Evolutionary conservation across 2,113 vertebrate species (phyloP), one percentile per base, ranked within the genome.

Genomic region (Cyprinus carpio): DNA sequence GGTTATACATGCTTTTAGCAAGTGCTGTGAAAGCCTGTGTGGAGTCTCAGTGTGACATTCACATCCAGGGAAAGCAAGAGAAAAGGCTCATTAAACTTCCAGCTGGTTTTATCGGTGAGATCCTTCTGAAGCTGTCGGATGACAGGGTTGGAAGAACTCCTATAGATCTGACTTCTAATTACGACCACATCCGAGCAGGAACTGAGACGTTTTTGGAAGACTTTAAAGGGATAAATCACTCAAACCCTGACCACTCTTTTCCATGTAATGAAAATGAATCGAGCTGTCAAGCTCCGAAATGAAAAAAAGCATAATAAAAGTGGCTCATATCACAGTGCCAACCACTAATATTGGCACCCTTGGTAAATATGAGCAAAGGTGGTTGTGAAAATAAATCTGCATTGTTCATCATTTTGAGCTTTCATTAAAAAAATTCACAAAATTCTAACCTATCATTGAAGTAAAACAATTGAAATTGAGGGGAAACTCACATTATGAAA

Each of bases 11-110:
- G 40, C 80, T 82, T 54, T 82, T 82, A 82, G 27, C 64, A 31
- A 69, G 80, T 54, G 46, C 64, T 69, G 64, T 34, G 64, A 82
- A 82, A 71, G 80, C 43, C 18, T 69, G 25, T 65, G 40, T 54
- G 43, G 27, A 71, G 65, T 49, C 80, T 71, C 46, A n/a, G 43
- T 69, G 80, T 31, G 80, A 82, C 64, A 82, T 29, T 51, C 27
- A 15, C 62, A 54, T 25, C 62, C 64, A 51, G 62, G 27, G 43
- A 69, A 69, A 51, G 80, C 4, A 18, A 82, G 37, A 71, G 64
- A 82, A 71, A 82, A 71, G 64, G 64, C 80, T 82, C 64, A 82
- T 82, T 82, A 69, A 67, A 82, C 80, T 71, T 82, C 65, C 40
- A 46, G 79, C 40, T 81, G 40, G 40, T 71, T 71, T 71, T 31